A percentile compares a stretch with the other conserved stretches of the same genome.
These are phyloP conservation scores for Atherinomorus stipes DNA, from an alignment of 2,113 vertebrate genomes.

Conservation along the genomic window DNA sequence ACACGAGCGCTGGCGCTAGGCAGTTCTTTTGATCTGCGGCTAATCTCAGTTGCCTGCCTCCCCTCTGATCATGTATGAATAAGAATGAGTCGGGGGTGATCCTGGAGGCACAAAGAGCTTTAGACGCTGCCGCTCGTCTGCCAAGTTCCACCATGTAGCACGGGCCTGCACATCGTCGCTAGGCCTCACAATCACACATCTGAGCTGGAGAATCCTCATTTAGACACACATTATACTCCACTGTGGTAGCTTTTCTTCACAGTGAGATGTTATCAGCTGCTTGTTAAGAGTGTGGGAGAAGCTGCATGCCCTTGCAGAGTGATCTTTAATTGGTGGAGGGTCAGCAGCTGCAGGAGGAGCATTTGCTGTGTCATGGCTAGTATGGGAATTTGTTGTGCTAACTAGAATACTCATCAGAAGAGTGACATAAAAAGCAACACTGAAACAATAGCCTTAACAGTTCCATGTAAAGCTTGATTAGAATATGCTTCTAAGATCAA, in stretches of 20 bases:
- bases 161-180: conserved; percentile 46
- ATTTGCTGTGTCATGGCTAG: conserved; percentile 62
- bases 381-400: conserved; percentile 20
- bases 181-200: conserved; percentile 54
- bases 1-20: conserved; percentile 77
- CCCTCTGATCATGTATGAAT: conserved; percentile 85
- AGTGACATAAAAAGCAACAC: neutral
- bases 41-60: conserved; percentile 85
- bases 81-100: conserved; percentile 83
- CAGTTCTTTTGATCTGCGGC: conserved; percentile 83
- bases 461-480: too few species aligned
- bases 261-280: conserved; percentile 70
- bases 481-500: too few species aligned
- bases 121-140: conserved; percentile 70
- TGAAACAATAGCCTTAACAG: too few species aligned
- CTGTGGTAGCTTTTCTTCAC: conserved; percentile 58
- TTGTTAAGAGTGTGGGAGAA: conserved; percentile 75
- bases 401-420: neutral
- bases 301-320: conserved; percentile 67
- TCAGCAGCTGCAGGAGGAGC: conserved; percentile 67
- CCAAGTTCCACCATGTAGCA: conserved; percentile 48
- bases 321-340: conserved; percentile 72
- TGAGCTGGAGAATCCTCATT: conserved; percentile 53
- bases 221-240: conserved; percentile 62
- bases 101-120: conserved; percentile 82